A percentile compares a stretch with the other conserved stretches of the same genome.
Conservation (phyloP, 2,888 invertebrate species). For the Lepidochitona cinerea region DNA sequence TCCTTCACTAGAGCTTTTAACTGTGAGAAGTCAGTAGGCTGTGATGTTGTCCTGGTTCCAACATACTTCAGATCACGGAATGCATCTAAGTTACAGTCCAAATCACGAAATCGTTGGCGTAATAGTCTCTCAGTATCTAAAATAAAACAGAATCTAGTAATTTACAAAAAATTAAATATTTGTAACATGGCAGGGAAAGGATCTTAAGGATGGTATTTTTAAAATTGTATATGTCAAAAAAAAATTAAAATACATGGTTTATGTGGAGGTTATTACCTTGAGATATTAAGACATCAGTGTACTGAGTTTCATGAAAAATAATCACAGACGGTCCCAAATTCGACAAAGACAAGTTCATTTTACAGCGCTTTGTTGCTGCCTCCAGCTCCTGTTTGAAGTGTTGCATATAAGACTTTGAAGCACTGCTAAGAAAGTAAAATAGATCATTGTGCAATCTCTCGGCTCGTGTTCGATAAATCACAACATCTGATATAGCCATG, state of each 20-base stretch:
- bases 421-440: conserved; percentile 82
- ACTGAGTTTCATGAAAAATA: conserved; percentile 84
- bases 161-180: too few species aligned
- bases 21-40: conserved; percentile 76
- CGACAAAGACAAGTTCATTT: conserved; percentile 73
- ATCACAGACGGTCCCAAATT: conserved; percentile 82
- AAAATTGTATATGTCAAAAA: too few species aligned
- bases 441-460: conserved; percentile 83
- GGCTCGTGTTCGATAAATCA: conserved; percentile 83
- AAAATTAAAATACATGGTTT: too few species aligned
- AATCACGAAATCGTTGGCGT: conserved; percentile 76
- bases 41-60: conserved; percentile 62
- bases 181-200: too few species aligned
- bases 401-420: conserved; percentile 81
- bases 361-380: conserved; percentile 70
- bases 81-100: conserved; percentile 79
- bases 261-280: too few species aligned
- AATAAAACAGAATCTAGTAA: too few species aligned
- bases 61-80: conserved; percentile 78
- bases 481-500: conserved; percentile 85
- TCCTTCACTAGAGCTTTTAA: conserved; percentile 76
- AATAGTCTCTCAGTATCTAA: conserved; percentile 57
- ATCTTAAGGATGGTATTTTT: too few species aligned
- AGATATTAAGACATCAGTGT: conserved; percentile 80
- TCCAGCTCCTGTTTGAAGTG: conserved; percentile 77